These are phyloP conservation scores for Theonella swinhoei DNA, from an alignment of 37 sponge, comb jelly and placozoan species.

Conservation along the genomic window DNA sequence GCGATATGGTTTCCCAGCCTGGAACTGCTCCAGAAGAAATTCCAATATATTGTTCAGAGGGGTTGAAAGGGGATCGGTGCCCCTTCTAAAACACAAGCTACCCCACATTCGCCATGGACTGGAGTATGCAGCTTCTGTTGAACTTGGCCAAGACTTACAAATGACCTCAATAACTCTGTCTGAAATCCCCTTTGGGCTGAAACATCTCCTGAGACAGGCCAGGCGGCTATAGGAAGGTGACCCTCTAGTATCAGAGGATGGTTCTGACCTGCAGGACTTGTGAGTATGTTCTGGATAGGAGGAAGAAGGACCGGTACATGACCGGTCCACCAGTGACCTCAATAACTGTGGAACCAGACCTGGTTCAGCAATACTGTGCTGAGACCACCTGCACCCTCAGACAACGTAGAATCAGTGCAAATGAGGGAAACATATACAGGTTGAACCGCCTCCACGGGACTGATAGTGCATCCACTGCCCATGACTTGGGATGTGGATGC, in stretches of 20 bases:
- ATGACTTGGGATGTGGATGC: no score
- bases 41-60: constrained; percentile 28
- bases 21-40: constrained; percentile 23
- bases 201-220: constrained; percentile 38
- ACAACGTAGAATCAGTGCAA: no score
- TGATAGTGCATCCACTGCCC: no score
- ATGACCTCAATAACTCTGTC: constrained; percentile 26
- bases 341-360: constrained; percentile 33
- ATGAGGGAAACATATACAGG: no score
- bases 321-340: constrained; percentile 1
- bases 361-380: constrained; percentile 33
- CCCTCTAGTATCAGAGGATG: constrained; percentile 32
- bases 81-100: constrained; percentile 19
- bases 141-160: constrained; percentile 14
- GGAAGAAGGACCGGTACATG: constrained; percentile 31
- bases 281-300: not conserved
- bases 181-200: constrained; percentile 24
- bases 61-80: constrained; percentile 37
- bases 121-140: constrained; percentile 24
- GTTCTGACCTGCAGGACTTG: not conserved
- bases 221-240: constrained; percentile 26
- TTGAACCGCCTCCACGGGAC: no score
- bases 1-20: constrained; percentile 23
- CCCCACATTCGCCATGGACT: constrained; percentile 26
- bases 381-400: no score